phyloP scores from a whole-genome alignment of 2,888 invertebrate species.

The Parnassius apollo region DNA sequence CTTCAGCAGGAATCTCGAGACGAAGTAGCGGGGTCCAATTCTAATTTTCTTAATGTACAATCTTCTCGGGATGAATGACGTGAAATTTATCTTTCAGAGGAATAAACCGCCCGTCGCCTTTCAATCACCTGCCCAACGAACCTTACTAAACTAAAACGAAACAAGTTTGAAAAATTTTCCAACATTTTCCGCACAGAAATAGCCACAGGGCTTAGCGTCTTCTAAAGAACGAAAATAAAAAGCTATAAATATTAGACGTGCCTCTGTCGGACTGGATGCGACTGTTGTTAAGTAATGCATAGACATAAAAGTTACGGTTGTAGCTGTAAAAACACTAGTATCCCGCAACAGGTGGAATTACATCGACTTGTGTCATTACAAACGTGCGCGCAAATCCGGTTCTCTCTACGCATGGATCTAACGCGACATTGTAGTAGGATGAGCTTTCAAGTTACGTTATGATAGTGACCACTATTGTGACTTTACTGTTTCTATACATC shows the following conservation, averaged over 20 bases:
- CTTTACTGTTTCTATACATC: too few relatives aligned
- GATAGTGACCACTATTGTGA: too few relatives aligned
- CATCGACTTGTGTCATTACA: slow-evolving; percentile 48
- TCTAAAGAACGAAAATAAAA: slow-evolving; percentile 25
- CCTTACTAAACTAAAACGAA: slow-evolving; percentile 32
- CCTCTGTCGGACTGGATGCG: slow-evolving; percentile 35
- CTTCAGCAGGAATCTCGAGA: slow-evolving; percentile 5
- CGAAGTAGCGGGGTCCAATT: slow-evolving; percentile 40
- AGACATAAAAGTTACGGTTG: slow-evolving; percentile 42
- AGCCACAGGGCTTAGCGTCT: not conserved
- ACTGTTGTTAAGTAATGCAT: slow-evolving; percentile 40
- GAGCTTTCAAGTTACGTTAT: slow-evolving; percentile 24
- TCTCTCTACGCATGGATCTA: slow-evolving; percentile 46
- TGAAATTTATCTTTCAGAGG: too few relatives aligned
- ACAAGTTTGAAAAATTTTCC: slow-evolving; percentile 20
- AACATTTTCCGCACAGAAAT: not conserved
- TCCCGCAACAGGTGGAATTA: slow-evolving; percentile 61
- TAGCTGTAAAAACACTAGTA: slow-evolving; percentile 61
- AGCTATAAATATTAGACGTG: slow-evolving; percentile 34
- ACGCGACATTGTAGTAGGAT: slow-evolving; percentile 41
- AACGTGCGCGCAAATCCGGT: slow-evolving; percentile 55
- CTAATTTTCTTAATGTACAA: slow-evolving; percentile 61
- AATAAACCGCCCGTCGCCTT: slow-evolving; percentile 47
- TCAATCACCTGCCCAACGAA: slow-evolving; percentile 58
- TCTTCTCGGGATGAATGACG: slow-evolving; percentile 47